Base-by-base conservation (phyloP, 2,888 invertebrate genomes). In the Ditula angustiorana region DNA sequence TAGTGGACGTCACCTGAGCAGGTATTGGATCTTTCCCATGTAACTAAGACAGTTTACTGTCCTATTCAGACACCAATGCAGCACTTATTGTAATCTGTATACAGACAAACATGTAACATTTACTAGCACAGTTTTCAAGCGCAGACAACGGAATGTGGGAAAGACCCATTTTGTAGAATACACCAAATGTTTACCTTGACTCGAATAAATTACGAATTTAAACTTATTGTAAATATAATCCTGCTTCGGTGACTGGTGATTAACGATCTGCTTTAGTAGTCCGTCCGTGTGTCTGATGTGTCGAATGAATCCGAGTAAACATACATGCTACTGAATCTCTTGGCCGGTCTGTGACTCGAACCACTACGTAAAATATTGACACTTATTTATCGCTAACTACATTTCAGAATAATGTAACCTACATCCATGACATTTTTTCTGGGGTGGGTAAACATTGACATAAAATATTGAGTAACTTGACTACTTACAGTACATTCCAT, bases 91-190 rank as follows among this genome's bases (percentile, higher is more conserved):
- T 56, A 35, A 55, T 26, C 55, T 55, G 53, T 61, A 62, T 23
- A 62, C 49, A 62, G 62, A 62, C 62, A 61, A 52, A 59, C 46
- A 59, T 53, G 28, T 23, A 53, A 65, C 64, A 59, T 65, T 65
- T 47, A 65, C n/a, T 47, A 61, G 46, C 53, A 11, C 19, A 37
- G 7, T 47, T 24, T 44, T 53, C 53, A 62, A 62, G 56, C 62
- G 13, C 41, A 41, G 8, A 41, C 19, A 41, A 19, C 1, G n/a
- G 16, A 10, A 21, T 2, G 21, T 33, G 28, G 62, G 62, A 62
- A 62, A 62, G 62, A 62, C 62, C 62, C 56, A 10, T 5, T 5
- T 28, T 1, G 16, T 16, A 16, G 21, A 21, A 44, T 37, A 37
- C n/a, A n/a, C 5, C 37, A 37, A 8, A 13, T 5, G 37, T 37